Conservation (phyloP, 2,113 vertebrate species). For the Dipodomys spectabilis region DNA sequence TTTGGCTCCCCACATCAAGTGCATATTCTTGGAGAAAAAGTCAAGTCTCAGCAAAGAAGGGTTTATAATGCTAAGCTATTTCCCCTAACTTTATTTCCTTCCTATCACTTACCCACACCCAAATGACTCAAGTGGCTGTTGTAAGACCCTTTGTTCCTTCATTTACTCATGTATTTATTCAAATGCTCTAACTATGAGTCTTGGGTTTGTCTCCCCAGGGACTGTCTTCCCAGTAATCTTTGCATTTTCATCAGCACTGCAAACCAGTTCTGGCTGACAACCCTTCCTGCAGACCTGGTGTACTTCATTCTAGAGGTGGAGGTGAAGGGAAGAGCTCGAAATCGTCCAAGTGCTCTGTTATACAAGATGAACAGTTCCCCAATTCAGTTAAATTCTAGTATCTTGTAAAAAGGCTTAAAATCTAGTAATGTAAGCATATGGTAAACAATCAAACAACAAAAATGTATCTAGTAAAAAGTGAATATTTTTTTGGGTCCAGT, state of each 20-base stretch:
- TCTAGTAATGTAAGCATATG: not conserved
- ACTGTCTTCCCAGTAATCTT: not conserved
- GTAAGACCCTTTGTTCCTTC: not conserved
- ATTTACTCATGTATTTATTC: conserved; percentile 39
- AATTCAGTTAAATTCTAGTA: not conserved
- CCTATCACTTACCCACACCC: conserved; percentile 50
- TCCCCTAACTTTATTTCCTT: conserved; percentile 49
- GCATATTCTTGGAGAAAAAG: not conserved
- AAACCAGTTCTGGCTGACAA: not conserved
- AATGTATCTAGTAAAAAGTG: not conserved
- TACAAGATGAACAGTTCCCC: not conserved
- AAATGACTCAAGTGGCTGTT: conserved; percentile 54
- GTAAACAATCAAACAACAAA: conserved; percentile 5
- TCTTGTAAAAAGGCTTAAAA: not conserved
- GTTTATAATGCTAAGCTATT: conserved; percentile 5
- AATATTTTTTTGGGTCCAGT: not conserved
- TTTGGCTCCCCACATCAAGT: not conserved
- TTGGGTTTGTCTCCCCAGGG: not conserved
- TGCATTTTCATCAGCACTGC: not conserved
- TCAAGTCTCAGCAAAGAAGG: conserved; percentile 52
- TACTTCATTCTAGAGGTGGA: not conserved
- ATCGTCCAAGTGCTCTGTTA: not conserved
- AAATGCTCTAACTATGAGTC: conserved; percentile 42
- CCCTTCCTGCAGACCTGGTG: not conserved
- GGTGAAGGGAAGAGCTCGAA: not conserved